phyloP scores from a whole-genome alignment of 2,113 vertebrate genomes.

The Rhizomys pruinosus region DNA sequence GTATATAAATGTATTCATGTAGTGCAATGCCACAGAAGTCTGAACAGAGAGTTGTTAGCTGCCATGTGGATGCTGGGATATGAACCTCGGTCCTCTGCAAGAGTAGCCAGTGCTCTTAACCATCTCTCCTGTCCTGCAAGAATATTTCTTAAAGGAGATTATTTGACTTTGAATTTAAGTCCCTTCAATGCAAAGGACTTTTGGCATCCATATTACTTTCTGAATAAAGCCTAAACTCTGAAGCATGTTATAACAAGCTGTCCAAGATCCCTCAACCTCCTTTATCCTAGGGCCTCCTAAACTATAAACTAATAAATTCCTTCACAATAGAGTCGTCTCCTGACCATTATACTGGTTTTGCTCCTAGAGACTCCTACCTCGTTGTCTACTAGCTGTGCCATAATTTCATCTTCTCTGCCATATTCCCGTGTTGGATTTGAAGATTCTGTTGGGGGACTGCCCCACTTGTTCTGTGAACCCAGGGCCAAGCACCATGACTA shows the following conservation, averaged over 20 bases:
- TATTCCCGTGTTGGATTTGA: neutral
- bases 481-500: neutral
- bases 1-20: too few species aligned
- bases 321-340: neutral
- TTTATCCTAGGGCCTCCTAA: neutral
- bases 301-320: neutral
- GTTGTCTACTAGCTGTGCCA: neutral
- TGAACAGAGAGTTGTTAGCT: too few species aligned
- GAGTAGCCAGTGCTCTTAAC: too few species aligned
- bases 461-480: neutral
- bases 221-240: neutral
- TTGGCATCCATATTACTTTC: neutral
- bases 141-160: neutral
- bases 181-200: neutral
- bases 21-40: too few species aligned
- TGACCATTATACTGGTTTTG: neutral
- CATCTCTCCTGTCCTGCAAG: too few species aligned
- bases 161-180: conserved; percentile 11
- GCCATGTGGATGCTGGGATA: too few species aligned
- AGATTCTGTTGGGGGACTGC: neutral
- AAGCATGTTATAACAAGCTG: neutral
- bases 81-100: too few species aligned
- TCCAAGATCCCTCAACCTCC: neutral
- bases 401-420: neutral
- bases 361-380: neutral